Base-by-base conservation (phyloP, 2,888 invertebrate genomes). In the Mythimna pallens region DNA sequence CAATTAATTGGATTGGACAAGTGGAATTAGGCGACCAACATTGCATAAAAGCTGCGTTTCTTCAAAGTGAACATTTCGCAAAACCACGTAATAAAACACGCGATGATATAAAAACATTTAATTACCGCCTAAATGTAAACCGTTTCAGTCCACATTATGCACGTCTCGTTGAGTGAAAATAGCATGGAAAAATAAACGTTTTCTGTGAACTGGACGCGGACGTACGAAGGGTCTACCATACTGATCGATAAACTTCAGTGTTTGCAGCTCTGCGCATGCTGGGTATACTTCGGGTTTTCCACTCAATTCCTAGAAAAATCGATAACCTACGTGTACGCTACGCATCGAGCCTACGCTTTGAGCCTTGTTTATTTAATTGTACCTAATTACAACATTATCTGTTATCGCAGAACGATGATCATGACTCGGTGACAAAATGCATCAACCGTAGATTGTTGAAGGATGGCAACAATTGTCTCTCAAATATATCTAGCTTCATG, bases 61-160 rank as follows among this genome's bases (percentile, higher is more conserved):
- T 85, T 82, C 81, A 86, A 86, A 87, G 88, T 86, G 86, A 87
- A 90, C 87, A 87, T 88, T 89, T 87, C 87, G 65, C 88, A 84
- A 87, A 85, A 89, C 90, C 88, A 86, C 86, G 91, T 87, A 91
- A 92, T 94, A 93, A 93, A 94, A 92, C 90, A 84, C 82, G 90
- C 91, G 92, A 90, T 92, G 92, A 92, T 93, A 93, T 93, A 94
- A 95, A 93, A 89, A 86, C 90, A 83, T 92, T 94, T 94, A 94
- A 95, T 94, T 94, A 92, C 93, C 88, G 87, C 85, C 89, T 86
- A 89, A 91, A 93, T 90, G 92, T 94, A 93, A 94, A 95, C 94
- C 87, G 90, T 92, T 90, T 91, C 90, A 90, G 89, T 91, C 87
- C 89, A 91, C 91, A 92, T 89, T 90, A 93, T 93, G 91, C 92